phyloP scores from a whole-genome alignment of 1,140 invertebrate species.

The Formica selysi region DNA sequence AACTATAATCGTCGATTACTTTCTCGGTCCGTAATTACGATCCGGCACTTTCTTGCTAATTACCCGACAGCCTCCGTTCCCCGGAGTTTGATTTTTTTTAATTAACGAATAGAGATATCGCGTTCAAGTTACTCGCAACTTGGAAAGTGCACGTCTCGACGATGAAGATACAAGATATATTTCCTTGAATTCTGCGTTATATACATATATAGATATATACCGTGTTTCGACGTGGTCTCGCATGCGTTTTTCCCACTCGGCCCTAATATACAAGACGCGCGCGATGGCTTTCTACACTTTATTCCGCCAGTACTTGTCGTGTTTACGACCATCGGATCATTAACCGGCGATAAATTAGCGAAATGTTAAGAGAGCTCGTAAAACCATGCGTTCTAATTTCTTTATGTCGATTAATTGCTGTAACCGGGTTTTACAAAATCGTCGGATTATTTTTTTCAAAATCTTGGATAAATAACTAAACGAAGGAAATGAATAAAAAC shows the following conservation, averaged over 20 bases:
- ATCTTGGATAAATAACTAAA: not conserved
- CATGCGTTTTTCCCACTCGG: constrained; percentile 23
- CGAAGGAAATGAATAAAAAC: not conserved
- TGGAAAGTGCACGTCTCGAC: constrained; percentile 39
- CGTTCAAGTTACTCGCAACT: constrained; percentile 18
- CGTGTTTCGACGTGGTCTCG: constrained; percentile 5
- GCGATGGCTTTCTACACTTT: constrained; percentile 57
- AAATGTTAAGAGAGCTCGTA: constrained; percentile 35
- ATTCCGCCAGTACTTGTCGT: constrained; percentile 39
- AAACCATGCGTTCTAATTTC: constrained; percentile 42
- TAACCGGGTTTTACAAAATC: not conserved
- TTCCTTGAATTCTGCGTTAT: constrained; percentile 21
- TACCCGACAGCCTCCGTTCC: constrained; percentile 56
- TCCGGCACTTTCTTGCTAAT: constrained; percentile 76
- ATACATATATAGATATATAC: constrained; percentile 1
- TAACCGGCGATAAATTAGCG: constrained; percentile 57
- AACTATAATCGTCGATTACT: constrained; percentile 65
- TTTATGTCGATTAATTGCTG: constrained; percentile 21
- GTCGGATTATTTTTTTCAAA: constrained; percentile 7
- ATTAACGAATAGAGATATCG: constrained; percentile 64
- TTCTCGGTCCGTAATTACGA: constrained; percentile 73
- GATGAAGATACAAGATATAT: constrained; percentile 6
- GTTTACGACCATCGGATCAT: constrained; percentile 58
- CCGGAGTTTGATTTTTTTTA: constrained; percentile 40
- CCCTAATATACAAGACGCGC: constrained; percentile 13